Percentiles rank a stretch among this genome's conserved stretches.
phyloP scores from a whole-genome alignment of 2,888 invertebrate genomes.

The Lycocerus yunnanus region DNA sequence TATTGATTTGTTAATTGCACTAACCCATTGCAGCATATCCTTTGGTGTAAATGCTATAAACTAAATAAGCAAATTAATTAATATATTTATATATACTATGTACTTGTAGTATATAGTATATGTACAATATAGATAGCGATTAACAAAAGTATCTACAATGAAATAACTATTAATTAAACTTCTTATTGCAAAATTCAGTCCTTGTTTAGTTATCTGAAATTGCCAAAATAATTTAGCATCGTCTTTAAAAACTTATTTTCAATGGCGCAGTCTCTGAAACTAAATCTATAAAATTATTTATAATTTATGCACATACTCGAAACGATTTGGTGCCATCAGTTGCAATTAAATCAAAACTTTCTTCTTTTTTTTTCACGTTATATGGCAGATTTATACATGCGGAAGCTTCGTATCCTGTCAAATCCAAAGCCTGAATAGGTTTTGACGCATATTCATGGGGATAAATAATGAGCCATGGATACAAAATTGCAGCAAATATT shows the following conservation, averaged over 20 bases:
- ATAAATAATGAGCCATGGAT: conserved; percentile 23
- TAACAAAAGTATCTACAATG: no score
- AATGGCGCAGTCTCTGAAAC: no score
- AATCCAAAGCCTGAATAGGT: conserved; percentile 27
- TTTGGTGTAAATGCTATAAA: conserved; percentile 29
- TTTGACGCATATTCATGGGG: conserved; percentile 26
- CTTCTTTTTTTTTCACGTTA: conserved; percentile 21
- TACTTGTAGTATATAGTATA: no score
- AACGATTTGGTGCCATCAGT: conserved; percentile 6
- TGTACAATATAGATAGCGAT: no score
- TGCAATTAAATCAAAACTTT: conserved; percentile 16
- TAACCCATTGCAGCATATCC: conserved; percentile 32
- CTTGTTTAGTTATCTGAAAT: not conserved
- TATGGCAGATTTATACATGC: not conserved
- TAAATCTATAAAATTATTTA: no score
- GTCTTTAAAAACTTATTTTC: no score
- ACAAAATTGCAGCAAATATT: conserved; percentile 14
- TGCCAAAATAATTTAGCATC: no score
- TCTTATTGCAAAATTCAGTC: not conserved
- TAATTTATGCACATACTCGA: conserved; percentile 11
- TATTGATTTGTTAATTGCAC: conserved; percentile 19
- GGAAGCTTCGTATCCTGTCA: conserved; percentile 24
- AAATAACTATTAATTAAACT: no score
- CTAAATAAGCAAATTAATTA: conserved; percentile 12
- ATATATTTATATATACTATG: no score